A percentile compares a stretch with the other conserved stretches of the same genome.
These are phyloP conservation scores for Nomada ferruginata DNA, from an alignment of 2,888 invertebrate genomes.

Conservation along the genomic window DNA sequence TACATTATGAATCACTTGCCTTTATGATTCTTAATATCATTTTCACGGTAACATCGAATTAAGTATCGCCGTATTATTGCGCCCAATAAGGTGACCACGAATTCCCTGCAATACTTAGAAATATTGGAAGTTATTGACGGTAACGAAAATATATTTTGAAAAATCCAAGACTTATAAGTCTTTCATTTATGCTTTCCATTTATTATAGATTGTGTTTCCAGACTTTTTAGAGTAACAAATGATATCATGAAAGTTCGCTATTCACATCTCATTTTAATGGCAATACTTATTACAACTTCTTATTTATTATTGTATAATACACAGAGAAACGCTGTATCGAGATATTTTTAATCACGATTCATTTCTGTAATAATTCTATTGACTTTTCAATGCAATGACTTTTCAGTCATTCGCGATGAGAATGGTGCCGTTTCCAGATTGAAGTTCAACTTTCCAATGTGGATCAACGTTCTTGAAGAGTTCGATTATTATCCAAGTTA, in stretches of 20 bases:
- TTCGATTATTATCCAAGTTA: too few relatives aligned
- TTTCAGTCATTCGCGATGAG: too few relatives aligned
- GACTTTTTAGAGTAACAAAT: too few relatives aligned
- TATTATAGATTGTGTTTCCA: not conserved
- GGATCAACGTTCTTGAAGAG: not conserved
- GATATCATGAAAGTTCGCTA: too few relatives aligned
- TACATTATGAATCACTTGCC: not conserved
- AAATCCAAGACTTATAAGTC: too few relatives aligned
- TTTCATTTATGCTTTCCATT: not conserved
- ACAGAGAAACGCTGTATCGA: too few relatives aligned
- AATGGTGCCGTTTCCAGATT: not conserved
- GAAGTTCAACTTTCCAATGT: not conserved
- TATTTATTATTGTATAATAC: too few relatives aligned
- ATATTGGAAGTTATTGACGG: not conserved
- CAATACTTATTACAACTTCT: too few relatives aligned
- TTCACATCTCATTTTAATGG: too few relatives aligned
- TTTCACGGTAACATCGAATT: not conserved
- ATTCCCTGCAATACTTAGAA: not conserved
- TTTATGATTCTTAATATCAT: conserved; percentile 7
- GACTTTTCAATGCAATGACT: too few relatives aligned
- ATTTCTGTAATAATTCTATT: too few relatives aligned
- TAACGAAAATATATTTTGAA: not conserved
- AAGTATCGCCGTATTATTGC: not conserved
- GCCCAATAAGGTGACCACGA: not conserved
- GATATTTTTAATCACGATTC: too few relatives aligned